These are phyloP conservation scores for Tringa solitaria DNA, from an alignment of 2,113 vertebrate species.

Conservation along the genomic window DNA sequence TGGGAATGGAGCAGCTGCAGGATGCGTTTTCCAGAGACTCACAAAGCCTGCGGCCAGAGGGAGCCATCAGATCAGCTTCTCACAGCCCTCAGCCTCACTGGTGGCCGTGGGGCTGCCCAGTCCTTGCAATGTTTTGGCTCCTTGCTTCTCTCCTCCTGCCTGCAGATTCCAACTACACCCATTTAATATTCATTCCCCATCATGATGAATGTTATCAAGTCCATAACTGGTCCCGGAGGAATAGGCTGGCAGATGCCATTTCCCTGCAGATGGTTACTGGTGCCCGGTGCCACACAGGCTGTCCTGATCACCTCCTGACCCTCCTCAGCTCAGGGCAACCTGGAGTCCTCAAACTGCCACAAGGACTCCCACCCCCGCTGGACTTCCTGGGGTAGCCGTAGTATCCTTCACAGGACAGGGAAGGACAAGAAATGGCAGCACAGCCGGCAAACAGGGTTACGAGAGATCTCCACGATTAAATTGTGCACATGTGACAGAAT, in stretches of 20 bases:
- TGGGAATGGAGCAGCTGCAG: not conserved
- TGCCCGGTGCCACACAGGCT: not conserved
- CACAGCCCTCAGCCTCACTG: not conserved
- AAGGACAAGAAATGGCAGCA: not conserved
- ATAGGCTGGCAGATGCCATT: not conserved
- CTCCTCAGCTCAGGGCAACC: not conserved
- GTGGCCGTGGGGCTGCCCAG: not conserved
- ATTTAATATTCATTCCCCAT: not conserved
- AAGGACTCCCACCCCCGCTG: rapidly evolving
- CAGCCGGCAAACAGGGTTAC: not conserved
- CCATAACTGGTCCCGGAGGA: not conserved
- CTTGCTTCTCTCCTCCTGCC: not conserved
- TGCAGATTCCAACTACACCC: not conserved
- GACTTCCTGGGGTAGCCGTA: not conserved
- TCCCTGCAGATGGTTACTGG: not conserved
- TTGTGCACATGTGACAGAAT: not conserved
- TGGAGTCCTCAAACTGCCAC: not conserved
- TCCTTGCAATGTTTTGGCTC: not conserved
- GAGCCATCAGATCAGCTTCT: not conserved
- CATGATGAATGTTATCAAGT: not conserved
- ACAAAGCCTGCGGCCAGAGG: not conserved
- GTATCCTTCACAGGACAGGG: not conserved
- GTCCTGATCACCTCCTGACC: not conserved
- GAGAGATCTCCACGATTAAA: not conserved
- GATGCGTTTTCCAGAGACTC: not conserved